A percentile compares a stretch with the other conserved stretches of the same genome.
phyloP scores from a whole-genome alignment of 2,888 invertebrate genomes.

The Cheilosia vernalis region DNA sequence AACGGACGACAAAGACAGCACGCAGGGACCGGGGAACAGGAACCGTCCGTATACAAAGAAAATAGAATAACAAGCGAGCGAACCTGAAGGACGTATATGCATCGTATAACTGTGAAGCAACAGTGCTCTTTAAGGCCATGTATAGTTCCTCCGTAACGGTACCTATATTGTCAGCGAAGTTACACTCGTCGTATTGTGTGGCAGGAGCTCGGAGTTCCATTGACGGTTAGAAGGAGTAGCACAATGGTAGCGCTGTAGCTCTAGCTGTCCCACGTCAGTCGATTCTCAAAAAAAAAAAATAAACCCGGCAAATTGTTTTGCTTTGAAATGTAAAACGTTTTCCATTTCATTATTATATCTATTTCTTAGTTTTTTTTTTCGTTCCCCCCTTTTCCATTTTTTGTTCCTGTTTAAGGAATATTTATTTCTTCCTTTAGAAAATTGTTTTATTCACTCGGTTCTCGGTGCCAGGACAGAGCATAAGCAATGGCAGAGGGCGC shows the following conservation, averaged over 20 bases:
- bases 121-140: constrained; percentile 68
- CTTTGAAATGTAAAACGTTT: constrained; percentile 75
- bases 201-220: constrained; percentile 53
- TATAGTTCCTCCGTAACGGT: not conserved
- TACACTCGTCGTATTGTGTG: constrained; percentile 32
- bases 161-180: constrained; percentile 53
- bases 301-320: constrained; percentile 59
- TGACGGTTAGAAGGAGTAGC: constrained; percentile 49
- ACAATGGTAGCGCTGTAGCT: constrained; percentile 10
- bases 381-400: not conserved
- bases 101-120: constrained; percentile 48
- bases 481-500: constrained; percentile 26
- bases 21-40: not conserved
- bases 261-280: constrained; percentile 69
- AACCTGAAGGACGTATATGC: constrained; percentile 47
- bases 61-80: constrained; percentile 61
- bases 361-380: constrained; percentile 19
- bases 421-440: constrained; percentile 64
- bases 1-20: constrained; percentile 17
- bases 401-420: constrained; percentile 29
- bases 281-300: constrained; percentile 26
- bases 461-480: constrained; percentile 18
- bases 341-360: constrained; percentile 68
- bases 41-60: constrained; percentile 41
- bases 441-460: constrained; percentile 66